Base-by-base conservation (phyloP, 2,797 vertebrate genomes). In the Chaenodraco wilsoni region DNA sequence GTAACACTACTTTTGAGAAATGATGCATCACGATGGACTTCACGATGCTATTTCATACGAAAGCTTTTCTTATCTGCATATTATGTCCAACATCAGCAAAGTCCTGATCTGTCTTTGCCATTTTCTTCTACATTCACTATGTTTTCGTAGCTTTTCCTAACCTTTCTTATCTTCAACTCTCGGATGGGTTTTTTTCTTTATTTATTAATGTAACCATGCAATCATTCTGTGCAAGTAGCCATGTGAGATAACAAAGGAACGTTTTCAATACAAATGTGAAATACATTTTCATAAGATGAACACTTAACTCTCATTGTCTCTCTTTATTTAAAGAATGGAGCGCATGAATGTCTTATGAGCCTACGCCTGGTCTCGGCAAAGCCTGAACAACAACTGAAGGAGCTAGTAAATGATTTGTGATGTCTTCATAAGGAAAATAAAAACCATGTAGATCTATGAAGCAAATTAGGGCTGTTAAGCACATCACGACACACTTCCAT, bases 321-420 rank as follows among this genome's bases (percentile, higher is more conserved):
- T 64, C 60, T 84, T 72, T 61, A 76, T 87, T 78, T 72, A 51
- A 80, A 88, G 78, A 78, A 70, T 65, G 61, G 37, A 69, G 55
- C 72, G 82, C 65, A 83, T 87, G 21, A 84, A 90, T 87, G 71
- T 82, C 33, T 86, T 72, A 87, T 52, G 76, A 87, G 55, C 54
- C 67, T 75, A 62, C 78, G 62, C 51, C 69, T 84, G 65, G 69
- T 87, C 71, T 67, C 46, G 54, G 65, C 56, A 59, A 70, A 17
- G 56, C 33, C 66, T 69, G 52, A 76, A 86, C 57, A 82, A 78
- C 65, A 82, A 74, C 50, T 66, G 44, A 84, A 55, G 61, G 51
- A 51, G 43, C 60, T 76, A 31, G 13, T 85, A 64, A 79, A 84
- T 84, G 78, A 79, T 81, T 79, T 69, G 62, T 72, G 49, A 82